A percentile compares a stretch with the other conserved stretches of the same genome.
phyloP scores from a whole-genome alignment of 2,113 vertebrate species.

The Catagonus wagneri region DNA sequence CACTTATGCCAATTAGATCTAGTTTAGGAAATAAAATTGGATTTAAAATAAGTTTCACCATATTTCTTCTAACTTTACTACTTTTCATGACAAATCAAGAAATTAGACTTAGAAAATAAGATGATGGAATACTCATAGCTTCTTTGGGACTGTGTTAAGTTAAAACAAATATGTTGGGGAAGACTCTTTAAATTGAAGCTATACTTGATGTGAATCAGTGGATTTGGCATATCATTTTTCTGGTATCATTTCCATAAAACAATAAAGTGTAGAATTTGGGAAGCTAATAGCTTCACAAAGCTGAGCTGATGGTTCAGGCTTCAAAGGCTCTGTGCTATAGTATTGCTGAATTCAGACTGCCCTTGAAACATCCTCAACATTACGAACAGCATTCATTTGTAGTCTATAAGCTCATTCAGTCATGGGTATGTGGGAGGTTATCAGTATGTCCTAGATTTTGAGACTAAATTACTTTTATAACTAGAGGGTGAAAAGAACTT shows the following conservation, averaged over 20 bases:
- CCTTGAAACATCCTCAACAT: not conserved
- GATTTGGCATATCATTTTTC: not conserved
- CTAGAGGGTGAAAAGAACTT: not conserved
- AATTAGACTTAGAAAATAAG: not conserved
- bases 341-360: not conserved
- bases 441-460: not conserved
- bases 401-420: not conserved
- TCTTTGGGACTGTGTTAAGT: not conserved
- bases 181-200: not conserved
- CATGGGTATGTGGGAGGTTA: not conserved
- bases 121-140: not conserved
- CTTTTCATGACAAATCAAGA: not conserved
- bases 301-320: not conserved
- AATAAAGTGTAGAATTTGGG: not conserved
- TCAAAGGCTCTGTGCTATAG: not conserved
- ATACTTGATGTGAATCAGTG: not conserved
- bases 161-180: not conserved
- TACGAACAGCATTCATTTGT: not conserved
- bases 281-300: not conserved
- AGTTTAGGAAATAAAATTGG: constrained; percentile 32
- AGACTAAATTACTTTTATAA: not conserved
- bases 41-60: constrained; percentile 33
- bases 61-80: constrained; percentile 3
- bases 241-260: not conserved
- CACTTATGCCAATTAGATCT: not conserved